Conservation (phyloP, 2,888 invertebrate species). For the Hoplodrina blanda region DNA sequence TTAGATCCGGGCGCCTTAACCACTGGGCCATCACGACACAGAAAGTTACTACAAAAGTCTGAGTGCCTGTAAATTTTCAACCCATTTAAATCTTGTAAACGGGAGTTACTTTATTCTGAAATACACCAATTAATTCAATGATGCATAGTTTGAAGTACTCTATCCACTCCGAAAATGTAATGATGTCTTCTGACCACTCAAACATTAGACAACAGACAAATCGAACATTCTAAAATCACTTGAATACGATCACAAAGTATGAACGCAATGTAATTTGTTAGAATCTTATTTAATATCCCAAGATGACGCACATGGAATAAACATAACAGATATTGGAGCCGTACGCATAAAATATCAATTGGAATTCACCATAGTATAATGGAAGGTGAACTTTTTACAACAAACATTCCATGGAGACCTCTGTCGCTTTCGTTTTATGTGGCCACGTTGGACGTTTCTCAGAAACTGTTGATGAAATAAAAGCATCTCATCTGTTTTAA, state of each 20-base stretch:
- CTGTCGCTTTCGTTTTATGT: constrained; percentile 24
- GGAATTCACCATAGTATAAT: constrained; percentile 29
- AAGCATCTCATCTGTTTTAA: constrained; percentile 13
- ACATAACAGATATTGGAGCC: not conserved
- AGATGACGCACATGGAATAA: constrained; percentile 11
- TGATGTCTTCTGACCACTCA: no score
- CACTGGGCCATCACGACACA: no score
- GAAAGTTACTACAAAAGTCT: no score
- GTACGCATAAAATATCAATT: constrained; percentile 29
- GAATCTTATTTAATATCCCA: not conserved
- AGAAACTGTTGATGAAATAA: constrained; percentile 35
- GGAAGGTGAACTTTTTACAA: constrained; percentile 26
- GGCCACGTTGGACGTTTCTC: constrained; percentile 31
- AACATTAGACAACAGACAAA: not conserved
- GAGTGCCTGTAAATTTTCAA: no score
- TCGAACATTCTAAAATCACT: constrained; percentile 5
- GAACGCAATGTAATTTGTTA: not conserved
- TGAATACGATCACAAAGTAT: constrained; percentile 1
- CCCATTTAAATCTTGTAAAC: no score
- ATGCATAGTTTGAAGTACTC: no score
- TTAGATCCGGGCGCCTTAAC: no score
- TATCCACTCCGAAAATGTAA: no score
- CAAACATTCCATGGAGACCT: constrained; percentile 9
- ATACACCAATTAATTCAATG: no score
- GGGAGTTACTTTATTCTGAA: no score